phyloP scores from a whole-genome alignment of 2,888 invertebrate species.

The Oscheius sp. region DNA sequence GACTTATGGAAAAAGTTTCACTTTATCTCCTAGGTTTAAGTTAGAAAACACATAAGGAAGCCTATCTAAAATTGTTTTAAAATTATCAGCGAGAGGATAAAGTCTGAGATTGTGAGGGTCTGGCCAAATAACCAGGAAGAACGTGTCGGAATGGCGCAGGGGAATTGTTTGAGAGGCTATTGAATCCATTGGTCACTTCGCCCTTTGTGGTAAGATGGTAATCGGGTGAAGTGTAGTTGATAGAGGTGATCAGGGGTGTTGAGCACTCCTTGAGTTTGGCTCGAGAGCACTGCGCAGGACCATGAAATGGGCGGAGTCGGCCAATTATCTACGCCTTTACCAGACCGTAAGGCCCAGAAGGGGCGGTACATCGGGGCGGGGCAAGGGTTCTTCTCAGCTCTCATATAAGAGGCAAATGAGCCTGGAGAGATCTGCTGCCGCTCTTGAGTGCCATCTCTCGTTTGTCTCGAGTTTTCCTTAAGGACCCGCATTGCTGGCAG shows the following conservation, averaged over 20 bases:
- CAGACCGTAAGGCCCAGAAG: slow-evolving; percentile 13
- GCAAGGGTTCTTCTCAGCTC: slow-evolving; percentile 49
- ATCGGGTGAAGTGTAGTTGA: slow-evolving; percentile 34
- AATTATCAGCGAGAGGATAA: no score
- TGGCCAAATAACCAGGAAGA: slow-evolving; percentile 13
- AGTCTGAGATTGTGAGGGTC: neutral
- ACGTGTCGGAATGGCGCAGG: neutral
- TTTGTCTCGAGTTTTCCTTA: slow-evolving; percentile 37
- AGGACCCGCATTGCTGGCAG: slow-evolving; percentile 26
- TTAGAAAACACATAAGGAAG: no score
- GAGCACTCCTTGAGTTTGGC: slow-evolving; percentile 30
- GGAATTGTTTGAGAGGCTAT: slow-evolving; percentile 28
- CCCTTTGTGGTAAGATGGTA: slow-evolving; percentile 27
- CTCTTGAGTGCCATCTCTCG: slow-evolving; percentile 36
- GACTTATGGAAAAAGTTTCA: no score
- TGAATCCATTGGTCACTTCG: slow-evolving; percentile 30
- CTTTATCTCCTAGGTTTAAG: no score
- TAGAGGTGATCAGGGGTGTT: slow-evolving; percentile 34
- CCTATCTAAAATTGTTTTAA: no score
- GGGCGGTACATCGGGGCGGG: slow-evolving; percentile 39
- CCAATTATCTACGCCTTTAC: slow-evolving; percentile 7
- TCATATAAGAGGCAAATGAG: slow-evolving; percentile 60
- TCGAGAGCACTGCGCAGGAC: slow-evolving; percentile 28
- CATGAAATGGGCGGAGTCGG: slow-evolving; percentile 39
- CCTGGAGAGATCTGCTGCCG: slow-evolving; percentile 53